phyloP scores from a whole-genome alignment of 2,888 invertebrate genomes.

The Meliscaeva auricollis region DNA sequence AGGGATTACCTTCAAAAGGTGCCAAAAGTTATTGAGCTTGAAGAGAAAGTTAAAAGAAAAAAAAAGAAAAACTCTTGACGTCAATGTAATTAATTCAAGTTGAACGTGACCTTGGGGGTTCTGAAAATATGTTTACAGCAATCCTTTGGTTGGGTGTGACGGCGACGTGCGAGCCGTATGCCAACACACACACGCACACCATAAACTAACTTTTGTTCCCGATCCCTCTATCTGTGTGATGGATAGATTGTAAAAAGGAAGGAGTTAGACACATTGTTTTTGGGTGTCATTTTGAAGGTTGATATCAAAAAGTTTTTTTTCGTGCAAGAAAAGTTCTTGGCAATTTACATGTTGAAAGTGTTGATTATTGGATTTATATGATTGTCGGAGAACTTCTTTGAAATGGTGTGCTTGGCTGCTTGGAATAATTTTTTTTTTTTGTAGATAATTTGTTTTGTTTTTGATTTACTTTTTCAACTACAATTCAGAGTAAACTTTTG shows the following conservation, averaged over 20 bases:
- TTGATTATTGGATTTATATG: conserved; percentile 24
- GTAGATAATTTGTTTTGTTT: too few relatives aligned
- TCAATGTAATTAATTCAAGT: conserved; percentile 62
- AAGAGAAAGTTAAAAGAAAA: background rate
- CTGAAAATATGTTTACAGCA: background rate
- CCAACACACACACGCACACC: background rate
- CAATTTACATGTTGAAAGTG: conserved; percentile 27
- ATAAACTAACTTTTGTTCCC: conserved; percentile 1
- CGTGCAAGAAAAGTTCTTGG: conserved; percentile 29
- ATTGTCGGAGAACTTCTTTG: background rate
- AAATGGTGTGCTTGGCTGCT: too few relatives aligned
- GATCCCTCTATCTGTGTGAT: background rate
- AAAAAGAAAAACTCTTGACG: conserved; percentile 28
- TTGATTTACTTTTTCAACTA: too few relatives aligned
- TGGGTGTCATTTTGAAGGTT: conserved; percentile 23
- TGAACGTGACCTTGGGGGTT: conserved; percentile 62
- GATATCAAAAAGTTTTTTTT: conserved; percentile 30
- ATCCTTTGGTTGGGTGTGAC: conserved; percentile 11
- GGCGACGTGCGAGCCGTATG: background rate
- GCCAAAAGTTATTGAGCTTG: background rate
- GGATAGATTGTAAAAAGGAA: background rate
- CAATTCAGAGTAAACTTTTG: too few relatives aligned
- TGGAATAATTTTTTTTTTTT: too few relatives aligned
- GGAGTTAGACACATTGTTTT: conserved; percentile 21
- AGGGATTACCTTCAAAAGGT: background rate